Evolutionary conservation across 2,113 vertebrate genomes (phyloP).

Genomic region (Erythrocercus mccallii): DNA sequence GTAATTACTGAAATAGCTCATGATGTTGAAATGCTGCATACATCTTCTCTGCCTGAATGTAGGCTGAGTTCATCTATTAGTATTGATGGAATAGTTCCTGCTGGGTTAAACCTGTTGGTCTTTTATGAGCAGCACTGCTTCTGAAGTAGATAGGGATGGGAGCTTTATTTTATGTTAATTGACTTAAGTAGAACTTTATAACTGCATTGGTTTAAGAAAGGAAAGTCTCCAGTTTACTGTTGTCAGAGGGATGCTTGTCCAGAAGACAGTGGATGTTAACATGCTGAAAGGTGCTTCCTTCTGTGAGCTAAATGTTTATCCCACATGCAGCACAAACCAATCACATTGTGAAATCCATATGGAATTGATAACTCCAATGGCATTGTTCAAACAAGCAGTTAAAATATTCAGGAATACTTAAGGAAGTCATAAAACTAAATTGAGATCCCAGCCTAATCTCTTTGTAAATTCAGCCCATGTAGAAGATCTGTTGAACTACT

Average conservation of each 20-base stretch:
- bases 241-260: background rate
- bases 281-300: background rate
- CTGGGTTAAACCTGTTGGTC: background rate
- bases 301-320: background rate
- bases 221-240: background rate
- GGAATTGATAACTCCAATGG: background rate
- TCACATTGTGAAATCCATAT: background rate
- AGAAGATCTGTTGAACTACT: background rate
- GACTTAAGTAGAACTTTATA: background rate
- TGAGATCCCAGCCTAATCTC: background rate
- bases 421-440: background rate
- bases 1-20: background rate
- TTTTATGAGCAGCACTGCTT: background rate
- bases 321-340: background rate
- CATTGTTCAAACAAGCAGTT: background rate
- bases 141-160: background rate
- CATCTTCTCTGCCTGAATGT: background rate
- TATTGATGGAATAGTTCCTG: background rate
- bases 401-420: background rate
- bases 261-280: background rate
- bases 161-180: background rate
- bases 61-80: background rate
- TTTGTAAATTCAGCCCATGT: background rate
- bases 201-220: background rate
- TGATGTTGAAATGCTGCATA: background rate